phyloP scores from a whole-genome alignment of 2,888 invertebrate species.

The Erebia aethiops region DNA sequence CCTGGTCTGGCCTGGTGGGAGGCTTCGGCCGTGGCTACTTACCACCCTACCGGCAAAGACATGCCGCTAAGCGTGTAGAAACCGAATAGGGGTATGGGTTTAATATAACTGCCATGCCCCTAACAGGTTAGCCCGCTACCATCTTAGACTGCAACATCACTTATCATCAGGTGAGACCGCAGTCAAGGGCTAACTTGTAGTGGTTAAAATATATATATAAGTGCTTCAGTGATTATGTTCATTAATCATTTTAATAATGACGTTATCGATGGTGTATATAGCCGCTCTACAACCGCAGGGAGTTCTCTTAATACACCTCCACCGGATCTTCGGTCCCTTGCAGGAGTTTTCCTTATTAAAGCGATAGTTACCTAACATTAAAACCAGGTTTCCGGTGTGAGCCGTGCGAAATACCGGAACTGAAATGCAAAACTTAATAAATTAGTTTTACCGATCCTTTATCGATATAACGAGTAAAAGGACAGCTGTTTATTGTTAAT shows the following conservation, averaged over 20 bases:
- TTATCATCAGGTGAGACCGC: no score
- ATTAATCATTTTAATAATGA: constrained; percentile 47
- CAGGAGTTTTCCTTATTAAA: constrained; percentile 47
- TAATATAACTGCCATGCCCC: no score
- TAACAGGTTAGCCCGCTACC: no score
- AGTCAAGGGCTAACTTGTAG: no score
- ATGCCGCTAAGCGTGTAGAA: no score
- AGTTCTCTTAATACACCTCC: constrained; percentile 49
- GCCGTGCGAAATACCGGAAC: constrained; percentile 47
- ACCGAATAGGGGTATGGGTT: no score
- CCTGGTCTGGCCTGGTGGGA: no score
- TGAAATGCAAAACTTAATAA: constrained; percentile 25
- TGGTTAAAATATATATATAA: no score
- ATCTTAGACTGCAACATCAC: no score
- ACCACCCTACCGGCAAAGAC: no score
- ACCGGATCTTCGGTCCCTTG: constrained; percentile 49
- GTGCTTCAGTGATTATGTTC: constrained; percentile 49
- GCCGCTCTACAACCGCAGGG: constrained; percentile 48
- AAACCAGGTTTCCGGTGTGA: constrained; percentile 50
- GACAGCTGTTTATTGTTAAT: background rate
- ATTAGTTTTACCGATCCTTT: background rate
- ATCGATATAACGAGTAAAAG: background rate
- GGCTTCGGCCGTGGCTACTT: no score
- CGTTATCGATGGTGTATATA: constrained; percentile 46
- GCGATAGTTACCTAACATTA: constrained; percentile 50